Base-by-base conservation (phyloP, 2,113 vertebrate species). In the Tamias sibiricus region DNA sequence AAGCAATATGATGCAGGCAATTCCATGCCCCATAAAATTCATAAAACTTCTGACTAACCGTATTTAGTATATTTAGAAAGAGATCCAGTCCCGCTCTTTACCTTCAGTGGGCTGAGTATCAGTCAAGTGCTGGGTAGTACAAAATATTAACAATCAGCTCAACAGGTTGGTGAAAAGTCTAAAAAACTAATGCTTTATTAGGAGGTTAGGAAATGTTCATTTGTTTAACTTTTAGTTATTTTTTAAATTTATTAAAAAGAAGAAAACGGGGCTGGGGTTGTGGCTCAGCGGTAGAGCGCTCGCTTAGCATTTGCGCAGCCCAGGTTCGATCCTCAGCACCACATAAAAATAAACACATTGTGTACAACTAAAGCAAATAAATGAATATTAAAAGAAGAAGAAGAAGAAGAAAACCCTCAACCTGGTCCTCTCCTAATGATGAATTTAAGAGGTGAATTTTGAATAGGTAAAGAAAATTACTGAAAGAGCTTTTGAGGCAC, bases 161-260 rank as follows among this genome's bases (percentile, higher is more conserved):
- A 5, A 42, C 62, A 4, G 74, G 14, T 83, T 87, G 42, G 49
- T 88, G 6, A 83, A 91, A 95, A 75, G 85, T 19, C 82, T 4
- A 96, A 40, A 40, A 94, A 74, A 42, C 13, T 37, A 75, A 59
- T 3, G n/a, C 3, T 79, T 82, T 62, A 69, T 71, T 72, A 54
- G 40, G 32, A 95, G n/a, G 20, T n/a, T 93, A 52, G 68, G 54
- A 95, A 94, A 95, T 47, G 8, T 74, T 68, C 14, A 28, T 68
- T 4, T 12, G 28, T n/a, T 82, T 64, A 16, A 42, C 71, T 91
- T 92, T 83, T n/a, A 52, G 14, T 17, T 94, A 20, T 44, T 54
- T 91, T 74, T 80, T 69, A 84, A 88, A 68, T 57, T 5, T 44
- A 57, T 13, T 90, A 4, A 37, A 44, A 86, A 69, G 37, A 74